These are phyloP conservation scores for Chrysina gloriosa DNA, from an alignment of 2,888 invertebrate species.

Conservation along the genomic window DNA sequence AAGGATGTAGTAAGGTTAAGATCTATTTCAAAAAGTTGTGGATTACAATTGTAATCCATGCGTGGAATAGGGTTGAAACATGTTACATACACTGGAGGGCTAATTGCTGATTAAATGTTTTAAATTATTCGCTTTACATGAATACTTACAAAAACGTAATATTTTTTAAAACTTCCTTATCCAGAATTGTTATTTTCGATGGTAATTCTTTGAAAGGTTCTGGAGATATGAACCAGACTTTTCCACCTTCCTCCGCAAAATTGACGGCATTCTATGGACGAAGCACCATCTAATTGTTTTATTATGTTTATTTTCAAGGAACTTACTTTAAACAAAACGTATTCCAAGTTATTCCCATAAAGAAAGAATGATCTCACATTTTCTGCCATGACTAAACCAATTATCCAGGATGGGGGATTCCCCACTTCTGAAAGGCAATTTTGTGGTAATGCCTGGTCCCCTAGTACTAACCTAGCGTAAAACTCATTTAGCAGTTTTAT, in stretches of 20 bases:
- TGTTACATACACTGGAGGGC: no score
- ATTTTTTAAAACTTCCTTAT: conserved; percentile 36
- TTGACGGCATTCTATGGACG: conserved; percentile 33
- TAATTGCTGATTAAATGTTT: no score
- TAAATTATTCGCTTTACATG: neutral
- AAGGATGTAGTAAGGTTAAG: no score
- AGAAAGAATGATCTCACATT: conserved; percentile 28
- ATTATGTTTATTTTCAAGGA: neutral
- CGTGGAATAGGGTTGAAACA: no score
- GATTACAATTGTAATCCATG: no score
- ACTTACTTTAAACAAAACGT: conserved; percentile 35
- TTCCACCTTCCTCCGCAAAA: conserved; percentile 37
- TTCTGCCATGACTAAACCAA: conserved; percentile 4
- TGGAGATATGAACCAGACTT: conserved; percentile 41
- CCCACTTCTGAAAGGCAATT: no score
- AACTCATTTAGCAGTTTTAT: no score
- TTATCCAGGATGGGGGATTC: no score
- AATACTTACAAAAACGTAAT: conserved; percentile 39
- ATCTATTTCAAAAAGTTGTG: no score
- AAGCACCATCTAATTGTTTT: neutral
- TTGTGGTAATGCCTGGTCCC: neutral
- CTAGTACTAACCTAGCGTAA: neutral
- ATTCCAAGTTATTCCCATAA: conserved; percentile 35
- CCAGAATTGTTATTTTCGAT: conserved; percentile 18
- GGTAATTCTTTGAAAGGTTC: conserved; percentile 36